Evolutionary conservation across 1,140 invertebrate genomes (phyloP).

Genomic region (Dinoponera quadriceps): DNA sequence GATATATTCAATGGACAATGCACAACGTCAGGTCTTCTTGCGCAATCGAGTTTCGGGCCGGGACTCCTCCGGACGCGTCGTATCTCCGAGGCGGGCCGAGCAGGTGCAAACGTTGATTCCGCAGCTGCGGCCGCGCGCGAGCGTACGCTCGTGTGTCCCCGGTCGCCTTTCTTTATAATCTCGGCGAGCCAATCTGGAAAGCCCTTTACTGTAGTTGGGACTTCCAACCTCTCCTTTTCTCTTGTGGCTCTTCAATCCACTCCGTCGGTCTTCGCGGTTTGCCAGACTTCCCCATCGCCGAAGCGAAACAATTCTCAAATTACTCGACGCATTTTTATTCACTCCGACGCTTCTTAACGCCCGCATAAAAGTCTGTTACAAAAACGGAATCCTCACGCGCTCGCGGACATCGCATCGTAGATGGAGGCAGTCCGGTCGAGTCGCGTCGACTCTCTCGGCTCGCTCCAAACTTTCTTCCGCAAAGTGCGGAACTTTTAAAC

Average conservation of each 20-base stretch:
- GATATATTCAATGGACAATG: conserved; percentile 65
- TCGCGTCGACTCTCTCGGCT: neutral
- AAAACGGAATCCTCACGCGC: conserved; percentile 37
- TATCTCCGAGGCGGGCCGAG: conserved; percentile 24
- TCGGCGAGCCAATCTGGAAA: conserved; percentile 47
- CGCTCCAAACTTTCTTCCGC: conserved; percentile 38
- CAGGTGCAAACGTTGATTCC: conserved; percentile 73
- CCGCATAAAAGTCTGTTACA: conserved; percentile 42
- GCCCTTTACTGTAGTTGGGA: conserved; percentile 5
- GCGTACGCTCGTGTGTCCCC: conserved; percentile 12
- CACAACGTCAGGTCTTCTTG: conserved; percentile 60
- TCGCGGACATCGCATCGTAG: no score
- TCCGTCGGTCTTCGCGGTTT: neutral
- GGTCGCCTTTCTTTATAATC: conserved; percentile 51
- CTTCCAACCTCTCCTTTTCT: conserved; percentile 46
- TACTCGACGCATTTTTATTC: conserved; percentile 44
- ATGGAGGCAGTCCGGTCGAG: neutral
- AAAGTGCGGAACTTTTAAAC: conserved; percentile 50
- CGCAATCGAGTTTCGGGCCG: conserved; percentile 55
- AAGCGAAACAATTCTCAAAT: conserved; percentile 50
- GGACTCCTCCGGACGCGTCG: neutral
- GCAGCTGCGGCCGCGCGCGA: conserved; percentile 61
- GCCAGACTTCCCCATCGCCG: neutral
- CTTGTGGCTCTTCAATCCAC: conserved; percentile 12
- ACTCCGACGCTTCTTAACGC: conserved; percentile 42